These are phyloP conservation scores for Cyanoramphus novaezelandiae DNA, from an alignment of 2,113 vertebrate species.

Conservation along the genomic window DNA sequence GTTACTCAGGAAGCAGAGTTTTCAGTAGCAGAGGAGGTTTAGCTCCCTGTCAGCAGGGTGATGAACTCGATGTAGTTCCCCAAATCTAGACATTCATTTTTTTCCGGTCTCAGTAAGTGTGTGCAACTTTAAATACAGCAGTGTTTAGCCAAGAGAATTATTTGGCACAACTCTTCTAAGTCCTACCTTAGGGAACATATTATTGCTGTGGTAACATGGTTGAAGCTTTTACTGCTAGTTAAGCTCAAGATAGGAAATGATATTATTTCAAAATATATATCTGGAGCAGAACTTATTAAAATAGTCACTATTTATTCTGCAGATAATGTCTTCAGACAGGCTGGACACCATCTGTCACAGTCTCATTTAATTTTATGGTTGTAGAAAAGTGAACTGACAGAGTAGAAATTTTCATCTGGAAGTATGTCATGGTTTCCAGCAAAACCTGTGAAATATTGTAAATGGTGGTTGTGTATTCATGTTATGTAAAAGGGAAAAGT, in stretches of 20 bases:
- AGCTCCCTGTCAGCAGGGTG: neutral
- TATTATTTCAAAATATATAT: neutral
- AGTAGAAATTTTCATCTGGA: neutral
- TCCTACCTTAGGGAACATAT: neutral
- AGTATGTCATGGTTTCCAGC: neutral
- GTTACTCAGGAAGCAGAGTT: neutral
- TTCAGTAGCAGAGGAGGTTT: neutral
- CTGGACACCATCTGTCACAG: constrained; percentile 14
- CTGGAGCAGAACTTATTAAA: neutral
- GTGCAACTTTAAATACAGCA: neutral
- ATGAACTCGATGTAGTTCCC: neutral
- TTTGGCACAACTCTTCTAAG: neutral
- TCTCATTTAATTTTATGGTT: neutral
- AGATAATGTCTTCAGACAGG: neutral
- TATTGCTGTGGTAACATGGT: neutral
- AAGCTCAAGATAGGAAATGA: neutral
- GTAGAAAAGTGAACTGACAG: neutral
- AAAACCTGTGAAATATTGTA: neutral
- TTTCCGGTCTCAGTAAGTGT: neutral
- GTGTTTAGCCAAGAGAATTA: neutral
- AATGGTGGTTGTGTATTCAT: neutral
- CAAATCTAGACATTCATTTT: neutral
- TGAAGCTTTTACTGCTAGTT: neutral
- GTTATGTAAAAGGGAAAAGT: neutral
- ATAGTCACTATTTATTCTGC: neutral